These are phyloP conservation scores for Rhinogobius similis DNA, from an alignment of 2,113 vertebrate genomes.

Conservation along the genomic window DNA sequence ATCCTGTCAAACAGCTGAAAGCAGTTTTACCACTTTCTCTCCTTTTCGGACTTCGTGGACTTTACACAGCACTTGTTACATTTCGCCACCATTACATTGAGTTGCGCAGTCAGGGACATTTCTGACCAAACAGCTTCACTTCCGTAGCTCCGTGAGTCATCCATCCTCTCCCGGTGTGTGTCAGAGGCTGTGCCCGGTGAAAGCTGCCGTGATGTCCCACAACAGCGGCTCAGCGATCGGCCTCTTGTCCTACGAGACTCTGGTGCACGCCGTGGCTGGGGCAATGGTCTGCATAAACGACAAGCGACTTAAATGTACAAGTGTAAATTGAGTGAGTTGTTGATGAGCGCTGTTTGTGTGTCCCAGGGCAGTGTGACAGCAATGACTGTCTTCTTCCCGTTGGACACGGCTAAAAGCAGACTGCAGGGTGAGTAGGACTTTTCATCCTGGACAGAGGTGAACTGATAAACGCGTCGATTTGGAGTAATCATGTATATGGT, in stretches of 20 bases:
- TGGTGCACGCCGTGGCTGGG: slow-evolving; percentile 81
- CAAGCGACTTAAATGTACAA: not conserved
- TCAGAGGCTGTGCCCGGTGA: slow-evolving; percentile 3
- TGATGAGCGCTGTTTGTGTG: not conserved
- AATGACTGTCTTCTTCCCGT: slow-evolving; percentile 80
- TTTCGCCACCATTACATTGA: not conserved
- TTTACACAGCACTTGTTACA: not conserved
- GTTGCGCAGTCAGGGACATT: no score
- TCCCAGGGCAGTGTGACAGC: slow-evolving; percentile 80
- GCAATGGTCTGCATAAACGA: slow-evolving; percentile 62
- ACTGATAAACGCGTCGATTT: not conserved
- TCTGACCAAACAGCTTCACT: not conserved
- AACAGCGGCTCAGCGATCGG: slow-evolving; percentile 45
- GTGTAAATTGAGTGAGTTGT: no score
- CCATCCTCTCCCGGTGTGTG: not conserved
- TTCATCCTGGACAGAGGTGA: slow-evolving; percentile 5
- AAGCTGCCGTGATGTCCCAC: slow-evolving; percentile 63
- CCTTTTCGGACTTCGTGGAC: not conserved
- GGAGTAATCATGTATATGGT: no score
- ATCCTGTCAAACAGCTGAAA: not conserved
- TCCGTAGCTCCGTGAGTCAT: not conserved
- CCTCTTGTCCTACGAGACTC: slow-evolving; percentile 79
- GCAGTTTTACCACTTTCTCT: not conserved
- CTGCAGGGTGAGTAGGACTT: slow-evolving; percentile 76
- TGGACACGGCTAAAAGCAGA: slow-evolving; percentile 83